These are phyloP conservation scores for Arbacia lixula DNA, from an alignment of 53 echinoderm and acorn worm genomes.

Conservation along the genomic window DNA sequence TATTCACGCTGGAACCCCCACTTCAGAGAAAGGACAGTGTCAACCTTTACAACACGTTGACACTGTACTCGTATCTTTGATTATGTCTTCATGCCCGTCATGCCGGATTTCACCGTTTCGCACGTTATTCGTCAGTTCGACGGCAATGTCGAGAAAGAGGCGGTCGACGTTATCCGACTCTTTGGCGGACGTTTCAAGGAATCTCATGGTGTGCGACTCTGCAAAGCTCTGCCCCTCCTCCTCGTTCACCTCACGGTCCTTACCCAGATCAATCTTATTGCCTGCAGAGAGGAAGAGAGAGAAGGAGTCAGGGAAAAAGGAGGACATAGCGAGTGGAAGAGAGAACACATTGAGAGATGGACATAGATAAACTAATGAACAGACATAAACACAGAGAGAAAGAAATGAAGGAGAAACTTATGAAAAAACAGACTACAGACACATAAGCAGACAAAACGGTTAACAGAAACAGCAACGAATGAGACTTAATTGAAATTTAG, in stretches of 20 bases:
- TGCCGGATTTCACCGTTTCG: conserved; percentile 88
- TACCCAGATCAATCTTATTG: conserved; percentile 90
- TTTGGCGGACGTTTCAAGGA: conserved; percentile 96
- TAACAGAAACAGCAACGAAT: too few relatives aligned
- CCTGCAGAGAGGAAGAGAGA: conserved; percentile 59
- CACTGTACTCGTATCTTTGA: conserved; percentile 76
- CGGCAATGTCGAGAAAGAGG: conserved; percentile 93
- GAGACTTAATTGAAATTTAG: too few relatives aligned
- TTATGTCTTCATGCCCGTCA: conserved; percentile 69
- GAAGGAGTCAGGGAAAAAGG: too few relatives aligned
- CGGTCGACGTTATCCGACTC: conserved; percentile 98
- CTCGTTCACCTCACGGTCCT: conserved; percentile 84
- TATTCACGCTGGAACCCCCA: too few relatives aligned
- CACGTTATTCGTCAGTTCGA: conserved; percentile 94
- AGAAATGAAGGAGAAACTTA: too few relatives aligned
- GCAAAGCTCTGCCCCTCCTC: conserved; percentile 90
- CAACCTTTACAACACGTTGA: conserved; percentile 71
- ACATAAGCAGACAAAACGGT: too few relatives aligned
- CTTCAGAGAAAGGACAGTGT: not conserved
- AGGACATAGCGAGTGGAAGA: too few relatives aligned
- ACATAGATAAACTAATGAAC: too few relatives aligned
- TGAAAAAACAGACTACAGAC: too few relatives aligned
- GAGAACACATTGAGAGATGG: too few relatives aligned
- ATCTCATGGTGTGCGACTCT: conserved; percentile 87
- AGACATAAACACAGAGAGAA: too few relatives aligned